Conservation (phyloP, 1,140 invertebrate genomes). For the Argopecten irradians region DNA sequence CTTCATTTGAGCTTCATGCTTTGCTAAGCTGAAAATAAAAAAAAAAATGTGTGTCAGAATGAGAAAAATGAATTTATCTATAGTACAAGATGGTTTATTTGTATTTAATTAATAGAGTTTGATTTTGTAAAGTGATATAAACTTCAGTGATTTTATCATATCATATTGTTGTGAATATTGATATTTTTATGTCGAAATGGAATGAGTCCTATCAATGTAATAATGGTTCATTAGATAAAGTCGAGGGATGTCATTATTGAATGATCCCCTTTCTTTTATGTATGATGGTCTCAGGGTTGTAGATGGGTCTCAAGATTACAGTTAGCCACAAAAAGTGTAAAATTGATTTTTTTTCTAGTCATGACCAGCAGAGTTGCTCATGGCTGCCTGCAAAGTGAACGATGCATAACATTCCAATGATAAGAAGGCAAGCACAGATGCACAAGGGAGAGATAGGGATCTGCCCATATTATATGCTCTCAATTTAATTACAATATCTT, state of each 20-base stretch:
- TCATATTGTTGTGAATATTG: too few species aligned
- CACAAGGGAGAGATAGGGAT: not conserved
- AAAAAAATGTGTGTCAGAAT: too few species aligned
- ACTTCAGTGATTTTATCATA: too few species aligned
- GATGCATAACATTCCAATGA: not conserved
- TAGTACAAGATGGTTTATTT: not conserved
- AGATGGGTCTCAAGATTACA: not conserved
- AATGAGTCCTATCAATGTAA: not conserved
- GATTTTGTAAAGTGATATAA: too few species aligned
- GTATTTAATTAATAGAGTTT: not conserved
- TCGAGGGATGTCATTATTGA: not conserved
- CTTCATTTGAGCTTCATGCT: too few species aligned
- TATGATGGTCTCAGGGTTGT: too few species aligned
- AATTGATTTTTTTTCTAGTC: constrained; percentile 18
- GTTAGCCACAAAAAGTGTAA: not conserved
- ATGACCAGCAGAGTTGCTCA: not conserved
- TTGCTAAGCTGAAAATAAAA: too few species aligned
- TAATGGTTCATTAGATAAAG: not conserved
- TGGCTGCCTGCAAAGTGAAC: not conserved
- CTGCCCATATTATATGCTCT: not conserved
- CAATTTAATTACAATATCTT: not conserved
- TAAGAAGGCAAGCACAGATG: not conserved
- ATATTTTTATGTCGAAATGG: too few species aligned
- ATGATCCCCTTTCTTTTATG: not conserved
- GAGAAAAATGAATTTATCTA: not conserved